These are phyloP conservation scores for Buathra laborator DNA, from an alignment of 2,888 invertebrate genomes.

Conservation along the genomic window DNA sequence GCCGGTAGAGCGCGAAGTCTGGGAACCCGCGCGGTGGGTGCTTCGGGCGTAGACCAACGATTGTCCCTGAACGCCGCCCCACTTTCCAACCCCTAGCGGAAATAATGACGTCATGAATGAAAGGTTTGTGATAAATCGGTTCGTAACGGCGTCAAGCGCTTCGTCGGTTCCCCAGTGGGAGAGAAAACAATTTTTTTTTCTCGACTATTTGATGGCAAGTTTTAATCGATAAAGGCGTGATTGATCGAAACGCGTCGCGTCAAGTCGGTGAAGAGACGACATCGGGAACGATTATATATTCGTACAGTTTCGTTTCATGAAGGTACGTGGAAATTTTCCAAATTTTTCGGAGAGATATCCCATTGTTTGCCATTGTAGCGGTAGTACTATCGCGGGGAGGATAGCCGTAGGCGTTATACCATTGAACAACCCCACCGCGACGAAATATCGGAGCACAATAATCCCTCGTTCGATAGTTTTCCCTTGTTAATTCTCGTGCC, in stretches of 20 bases:
- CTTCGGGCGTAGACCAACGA: slow-evolving; percentile 71
- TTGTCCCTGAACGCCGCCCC: slow-evolving; percentile 68
- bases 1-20: slow-evolving; percentile 23
- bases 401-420: slow-evolving; percentile 47
- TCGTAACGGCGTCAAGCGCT: slow-evolving; percentile 58
- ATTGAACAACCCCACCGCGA: slow-evolving; percentile 51
- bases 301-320: slow-evolving; percentile 59
- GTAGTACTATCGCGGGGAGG: slow-evolving; percentile 36
- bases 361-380: slow-evolving; percentile 61
- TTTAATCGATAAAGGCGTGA: slow-evolving; percentile 48
- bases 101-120: slow-evolving; percentile 81
- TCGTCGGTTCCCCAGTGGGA: slow-evolving; percentile 7
- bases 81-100: slow-evolving; percentile 74
- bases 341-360: slow-evolving; percentile 32
- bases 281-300: slow-evolving; percentile 19
- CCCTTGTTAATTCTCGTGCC: too few relatives aligned
- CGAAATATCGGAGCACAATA: slow-evolving; percentile 37
- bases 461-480: slow-evolving; percentile 25
- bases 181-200: slow-evolving; percentile 50
- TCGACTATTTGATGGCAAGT: slow-evolving; percentile 41
- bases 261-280: slow-evolving; percentile 7
- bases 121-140: slow-evolving; percentile 70
- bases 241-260: not conserved
- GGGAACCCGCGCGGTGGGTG: not conserved
- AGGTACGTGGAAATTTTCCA: slow-evolving; percentile 58